phyloP scores from a whole-genome alignment of 2,888 invertebrate species.

The Hoplodrina blanda region DNA sequence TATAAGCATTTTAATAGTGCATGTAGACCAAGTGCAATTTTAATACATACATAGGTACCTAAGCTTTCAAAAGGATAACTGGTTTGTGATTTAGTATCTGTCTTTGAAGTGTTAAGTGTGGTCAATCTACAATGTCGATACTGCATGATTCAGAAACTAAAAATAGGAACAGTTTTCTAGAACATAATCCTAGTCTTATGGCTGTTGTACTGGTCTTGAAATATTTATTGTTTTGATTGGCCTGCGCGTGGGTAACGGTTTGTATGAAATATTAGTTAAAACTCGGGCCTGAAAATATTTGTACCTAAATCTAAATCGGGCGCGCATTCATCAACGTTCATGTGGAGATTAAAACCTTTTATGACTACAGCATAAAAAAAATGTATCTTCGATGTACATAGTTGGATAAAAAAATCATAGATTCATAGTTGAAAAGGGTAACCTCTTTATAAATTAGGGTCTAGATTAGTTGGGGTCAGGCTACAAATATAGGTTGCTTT shows the following conservation, averaged over 20 bases:
- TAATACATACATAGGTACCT: background rate
- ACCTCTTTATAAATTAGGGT: background rate
- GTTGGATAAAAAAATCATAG: too few species aligned
- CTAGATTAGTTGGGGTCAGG: too few species aligned
- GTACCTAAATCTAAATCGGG: slow-evolving; percentile 21
- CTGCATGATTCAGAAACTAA: slow-evolving; percentile 37
- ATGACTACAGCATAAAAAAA: background rate
- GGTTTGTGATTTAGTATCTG: slow-evolving; percentile 27
- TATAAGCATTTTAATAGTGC: background rate
- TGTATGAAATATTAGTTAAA: slow-evolving; percentile 28
- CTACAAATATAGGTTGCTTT: background rate
- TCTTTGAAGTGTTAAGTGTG: slow-evolving; percentile 29
- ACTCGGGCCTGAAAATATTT: slow-evolving; percentile 20
- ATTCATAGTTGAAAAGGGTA: background rate
- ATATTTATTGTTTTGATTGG: slow-evolving; percentile 36
- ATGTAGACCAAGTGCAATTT: background rate
- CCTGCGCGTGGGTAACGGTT: slow-evolving; percentile 23
- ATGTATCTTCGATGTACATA: too few species aligned
- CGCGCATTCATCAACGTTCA: slow-evolving; percentile 1
- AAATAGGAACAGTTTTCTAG: slow-evolving; percentile 25
- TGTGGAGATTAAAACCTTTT: background rate
- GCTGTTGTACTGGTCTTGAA: slow-evolving; percentile 13
- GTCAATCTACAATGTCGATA: slow-evolving; percentile 23
- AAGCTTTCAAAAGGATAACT: slow-evolving; percentile 26
- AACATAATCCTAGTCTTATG: slow-evolving; percentile 9